These are phyloP conservation scores for Stegostoma tigrinum DNA, from an alignment of 2,113 vertebrate genomes.

Conservation along the genomic window DNA sequence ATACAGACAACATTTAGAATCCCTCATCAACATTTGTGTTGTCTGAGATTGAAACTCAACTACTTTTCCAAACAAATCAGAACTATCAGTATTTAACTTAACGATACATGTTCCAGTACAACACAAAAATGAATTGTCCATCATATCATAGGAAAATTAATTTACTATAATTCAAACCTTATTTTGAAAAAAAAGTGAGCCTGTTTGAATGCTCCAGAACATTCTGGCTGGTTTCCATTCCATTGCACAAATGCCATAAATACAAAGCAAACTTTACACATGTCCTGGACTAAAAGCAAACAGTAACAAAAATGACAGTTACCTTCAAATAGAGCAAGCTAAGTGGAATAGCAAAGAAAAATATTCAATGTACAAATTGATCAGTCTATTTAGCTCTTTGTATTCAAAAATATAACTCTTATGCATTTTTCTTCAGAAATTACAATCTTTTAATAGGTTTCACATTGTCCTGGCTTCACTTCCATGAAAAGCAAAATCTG, in stretches of 20 bases:
- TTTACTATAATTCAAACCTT: background rate
- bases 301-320: background rate
- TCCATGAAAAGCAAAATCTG: conserved; percentile 26
- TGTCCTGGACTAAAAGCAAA: background rate
- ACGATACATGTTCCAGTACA: background rate
- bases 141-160: background rate
- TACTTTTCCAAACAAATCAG: background rate
- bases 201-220: background rate
- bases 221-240: conserved; percentile 13
- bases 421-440: conserved; percentile 32
- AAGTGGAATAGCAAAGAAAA: conserved; percentile 32
- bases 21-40: background rate
- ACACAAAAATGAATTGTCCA: background rate
- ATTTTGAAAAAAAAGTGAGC: background rate
- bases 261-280: background rate
- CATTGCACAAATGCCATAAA: background rate
- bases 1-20: conserved; percentile 10
- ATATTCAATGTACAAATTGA: conserved; percentile 18
- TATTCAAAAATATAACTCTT: conserved; percentile 37
- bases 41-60: background rate
- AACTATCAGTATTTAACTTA: background rate
- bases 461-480: conserved; percentile 34
- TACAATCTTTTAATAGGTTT: conserved; percentile 16
- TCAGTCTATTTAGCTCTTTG: conserved; percentile 16
- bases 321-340: background rate